Evolutionary conservation across 2,888 invertebrate species (phyloP).

Genomic region (Phanerotoma sp.): DNA sequence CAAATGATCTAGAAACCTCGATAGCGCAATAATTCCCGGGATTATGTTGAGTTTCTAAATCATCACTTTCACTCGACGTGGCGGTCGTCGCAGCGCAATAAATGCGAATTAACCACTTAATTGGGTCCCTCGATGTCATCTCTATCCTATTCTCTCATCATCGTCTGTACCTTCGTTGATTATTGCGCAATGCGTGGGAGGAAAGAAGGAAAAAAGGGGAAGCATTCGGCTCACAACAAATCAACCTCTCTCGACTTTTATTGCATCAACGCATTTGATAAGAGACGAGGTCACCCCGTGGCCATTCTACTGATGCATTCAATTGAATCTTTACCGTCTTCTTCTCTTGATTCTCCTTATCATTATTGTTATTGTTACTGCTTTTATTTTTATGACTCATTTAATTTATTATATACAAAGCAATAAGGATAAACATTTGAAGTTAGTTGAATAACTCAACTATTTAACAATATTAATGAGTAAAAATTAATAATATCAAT

Average conservation of each 20-base stretch:
- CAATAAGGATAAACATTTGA: too few relatives aligned
- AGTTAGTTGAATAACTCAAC: too few relatives aligned
- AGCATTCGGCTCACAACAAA: conserved; percentile 41
- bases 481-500: too few relatives aligned
- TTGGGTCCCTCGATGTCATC: conserved; percentile 1
- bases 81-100: neutral
- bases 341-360: neutral
- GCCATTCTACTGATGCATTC: conserved; percentile 7
- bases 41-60: conserved; percentile 2
- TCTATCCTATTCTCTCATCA: neutral
- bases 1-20: neutral
- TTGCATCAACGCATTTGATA: conserved; percentile 47
- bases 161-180: neutral
- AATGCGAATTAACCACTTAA: conserved; percentile 8
- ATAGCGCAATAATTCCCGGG: neutral
- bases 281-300: conserved; percentile 26
- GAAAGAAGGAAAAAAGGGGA: conserved; percentile 14
- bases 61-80: conserved; percentile 5
- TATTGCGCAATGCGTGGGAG: conserved; percentile 14
- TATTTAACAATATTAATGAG: too few relatives aligned
- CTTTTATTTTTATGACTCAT: too few relatives aligned
- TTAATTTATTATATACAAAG: too few relatives aligned
- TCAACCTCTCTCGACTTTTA: conserved; percentile 45
- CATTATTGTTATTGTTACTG: too few relatives aligned
- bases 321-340: neutral